phyloP scores from a whole-genome alignment of 2,113 vertebrate genomes.

The Pycnonotus jocosus region DNA sequence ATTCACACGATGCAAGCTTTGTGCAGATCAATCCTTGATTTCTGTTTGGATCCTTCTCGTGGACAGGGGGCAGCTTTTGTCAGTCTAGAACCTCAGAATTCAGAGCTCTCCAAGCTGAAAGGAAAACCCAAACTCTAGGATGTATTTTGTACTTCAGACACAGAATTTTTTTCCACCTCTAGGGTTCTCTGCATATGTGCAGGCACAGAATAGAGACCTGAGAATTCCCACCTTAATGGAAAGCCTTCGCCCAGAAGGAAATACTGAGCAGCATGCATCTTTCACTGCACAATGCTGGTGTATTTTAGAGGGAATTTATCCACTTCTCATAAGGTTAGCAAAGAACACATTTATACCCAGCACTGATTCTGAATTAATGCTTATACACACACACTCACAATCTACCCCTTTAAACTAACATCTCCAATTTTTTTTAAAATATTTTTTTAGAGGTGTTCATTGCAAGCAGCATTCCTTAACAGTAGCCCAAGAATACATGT shows the following conservation, averaged over 20 bases:
- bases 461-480: background rate
- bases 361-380: background rate
- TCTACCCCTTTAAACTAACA: background rate
- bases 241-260: background rate
- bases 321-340: background rate
- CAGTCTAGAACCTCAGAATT: background rate
- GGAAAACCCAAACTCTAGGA: background rate
- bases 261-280: background rate
- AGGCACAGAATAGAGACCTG: background rate
- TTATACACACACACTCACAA: background rate
- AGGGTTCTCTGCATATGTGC: background rate
- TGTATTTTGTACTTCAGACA: background rate
- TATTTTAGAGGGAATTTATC: background rate
- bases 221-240: background rate
- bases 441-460: too few species aligned
- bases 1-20: accelerated
- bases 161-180: background rate
- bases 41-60: background rate
- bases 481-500: background rate
- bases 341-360: background rate
- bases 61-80: background rate
- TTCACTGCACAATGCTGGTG: background rate
- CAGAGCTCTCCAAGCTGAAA: background rate
- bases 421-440: too few species aligned
- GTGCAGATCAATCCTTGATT: accelerated